Evolutionary conservation across 1,140 invertebrate genomes (phyloP).

Genomic region (Venturia canescens): DNA sequence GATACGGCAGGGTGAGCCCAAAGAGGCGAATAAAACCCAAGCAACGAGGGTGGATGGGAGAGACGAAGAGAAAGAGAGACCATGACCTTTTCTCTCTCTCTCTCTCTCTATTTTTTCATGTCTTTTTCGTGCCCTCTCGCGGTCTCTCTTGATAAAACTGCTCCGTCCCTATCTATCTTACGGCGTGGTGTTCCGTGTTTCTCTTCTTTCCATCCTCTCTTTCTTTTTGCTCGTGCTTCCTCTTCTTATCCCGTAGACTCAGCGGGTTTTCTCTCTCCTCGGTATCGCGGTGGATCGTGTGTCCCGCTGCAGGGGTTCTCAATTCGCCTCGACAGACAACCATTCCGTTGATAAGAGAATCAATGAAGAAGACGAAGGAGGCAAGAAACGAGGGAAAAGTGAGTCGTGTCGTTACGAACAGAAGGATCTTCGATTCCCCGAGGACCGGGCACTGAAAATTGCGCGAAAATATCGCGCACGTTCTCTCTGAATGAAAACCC

Average conservation of each 20-base stretch:
- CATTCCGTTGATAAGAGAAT: constrained; percentile 12
- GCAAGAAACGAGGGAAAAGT: background rate
- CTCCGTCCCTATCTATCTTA: constrained; percentile 44
- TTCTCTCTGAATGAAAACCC: background rate
- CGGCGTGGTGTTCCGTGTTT: constrained; percentile 1
- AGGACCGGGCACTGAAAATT: background rate
- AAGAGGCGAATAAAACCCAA: background rate
- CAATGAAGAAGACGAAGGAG: background rate
- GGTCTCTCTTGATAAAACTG: constrained; percentile 33
- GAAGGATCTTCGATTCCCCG: too few relatives aligned
- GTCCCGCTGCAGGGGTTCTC: constrained; percentile 57
- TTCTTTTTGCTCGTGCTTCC: constrained; percentile 21
- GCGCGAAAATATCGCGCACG: background rate
- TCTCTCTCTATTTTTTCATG: background rate
- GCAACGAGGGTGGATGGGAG: background rate
- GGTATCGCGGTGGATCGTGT: constrained; percentile 49
- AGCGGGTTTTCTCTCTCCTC: constrained; percentile 14
- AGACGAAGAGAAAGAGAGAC: background rate
- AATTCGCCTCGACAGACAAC: constrained; percentile 15
- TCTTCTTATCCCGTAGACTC: constrained; percentile 34
- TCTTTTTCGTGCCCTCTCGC: constrained; percentile 7
- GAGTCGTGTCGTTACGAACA: background rate
- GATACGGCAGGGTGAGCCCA: background rate
- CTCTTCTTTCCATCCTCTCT: constrained; percentile 11
- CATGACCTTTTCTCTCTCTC: constrained; percentile 1